Evolutionary conservation across 1,140 invertebrate species (phyloP).

Genomic region (Ruditapes philippinarum): DNA sequence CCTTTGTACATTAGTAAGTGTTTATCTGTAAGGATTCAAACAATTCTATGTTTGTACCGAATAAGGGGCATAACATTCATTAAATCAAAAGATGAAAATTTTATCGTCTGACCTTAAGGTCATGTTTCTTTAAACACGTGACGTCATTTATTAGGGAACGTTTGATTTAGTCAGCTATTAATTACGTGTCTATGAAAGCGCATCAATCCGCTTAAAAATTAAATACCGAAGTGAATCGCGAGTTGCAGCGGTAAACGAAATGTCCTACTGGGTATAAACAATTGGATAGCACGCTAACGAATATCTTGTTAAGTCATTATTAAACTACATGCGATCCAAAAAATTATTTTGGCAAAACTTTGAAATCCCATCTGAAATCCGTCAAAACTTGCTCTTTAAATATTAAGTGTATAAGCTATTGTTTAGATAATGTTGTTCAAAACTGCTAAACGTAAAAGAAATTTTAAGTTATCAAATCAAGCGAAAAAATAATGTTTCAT

Average conservation of each 20-base stretch:
- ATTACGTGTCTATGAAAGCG: conserved; percentile 44
- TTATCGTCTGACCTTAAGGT: conserved; percentile 62
- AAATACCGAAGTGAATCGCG: conserved; percentile 28
- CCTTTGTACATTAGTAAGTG: conserved; percentile 64
- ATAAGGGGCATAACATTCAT: conserved; percentile 51
- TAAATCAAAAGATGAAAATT: conserved; percentile 68
- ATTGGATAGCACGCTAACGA: neutral
- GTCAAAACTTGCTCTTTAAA: too few species aligned
- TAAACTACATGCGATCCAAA: too few species aligned
- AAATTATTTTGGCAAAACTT: too few species aligned
- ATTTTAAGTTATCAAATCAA: too few species aligned
- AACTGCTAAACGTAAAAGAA: too few species aligned
- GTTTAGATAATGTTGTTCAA: too few species aligned
- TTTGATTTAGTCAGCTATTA: conserved; percentile 61
- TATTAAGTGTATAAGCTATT: too few species aligned
- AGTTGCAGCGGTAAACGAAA: conserved; percentile 5
- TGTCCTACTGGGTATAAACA: neutral
- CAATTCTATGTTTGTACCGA: conserved; percentile 60
- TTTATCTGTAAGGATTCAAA: conserved; percentile 56
- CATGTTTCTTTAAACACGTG: conserved; percentile 68
- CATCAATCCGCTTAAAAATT: conserved; percentile 23
- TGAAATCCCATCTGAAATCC: too few species aligned
- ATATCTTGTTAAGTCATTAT: neutral
- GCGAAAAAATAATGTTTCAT: too few species aligned
- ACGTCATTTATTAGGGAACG: conserved; percentile 62